These are phyloP conservation scores for Myripristis murdjan DNA, from an alignment of 2,797 vertebrate genomes.

Conservation along the genomic window DNA sequence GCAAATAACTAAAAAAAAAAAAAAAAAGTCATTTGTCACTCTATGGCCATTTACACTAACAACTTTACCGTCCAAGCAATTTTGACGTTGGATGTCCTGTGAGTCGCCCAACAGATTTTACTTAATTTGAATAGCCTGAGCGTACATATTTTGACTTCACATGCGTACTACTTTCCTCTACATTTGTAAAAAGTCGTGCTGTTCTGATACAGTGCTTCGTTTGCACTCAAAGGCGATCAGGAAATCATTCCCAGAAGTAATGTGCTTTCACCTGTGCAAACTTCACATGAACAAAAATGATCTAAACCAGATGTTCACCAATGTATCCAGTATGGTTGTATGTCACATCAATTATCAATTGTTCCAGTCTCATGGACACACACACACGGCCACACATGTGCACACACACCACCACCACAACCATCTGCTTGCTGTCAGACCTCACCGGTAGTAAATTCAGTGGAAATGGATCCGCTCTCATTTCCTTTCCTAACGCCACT, in stretches of 20 bases:
- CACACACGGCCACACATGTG: constrained; percentile 8
- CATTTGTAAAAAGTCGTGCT: not conserved
- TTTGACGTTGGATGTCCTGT: not conserved
- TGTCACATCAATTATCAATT: constrained; percentile 46
- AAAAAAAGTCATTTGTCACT: not conserved
- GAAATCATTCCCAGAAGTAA: constrained; percentile 18
- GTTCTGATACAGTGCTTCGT: constrained; percentile 3
- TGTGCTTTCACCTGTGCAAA: constrained; percentile 19
- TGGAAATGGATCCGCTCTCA: constrained; percentile 89
- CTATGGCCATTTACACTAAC: not conserved
- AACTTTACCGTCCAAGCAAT: too few species aligned
- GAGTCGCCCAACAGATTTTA: not conserved
- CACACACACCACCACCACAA: constrained; percentile 41
- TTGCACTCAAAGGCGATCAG: constrained; percentile 19
- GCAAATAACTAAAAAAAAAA: not conserved
- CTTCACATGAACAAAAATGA: constrained; percentile 15
- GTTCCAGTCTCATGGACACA: constrained; percentile 36
- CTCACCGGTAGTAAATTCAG: constrained; percentile 95
- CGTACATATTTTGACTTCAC: not conserved
- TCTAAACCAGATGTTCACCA: constrained; percentile 48
- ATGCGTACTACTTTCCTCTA: constrained; percentile 1
- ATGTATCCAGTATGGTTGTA: constrained; percentile 18
- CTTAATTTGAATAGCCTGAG: not conserved
- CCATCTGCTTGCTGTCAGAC: constrained; percentile 68
- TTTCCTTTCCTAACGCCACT: constrained; percentile 91